Base-by-base conservation (phyloP, 2,113 vertebrate genomes). In the Sorex araneus region DNA sequence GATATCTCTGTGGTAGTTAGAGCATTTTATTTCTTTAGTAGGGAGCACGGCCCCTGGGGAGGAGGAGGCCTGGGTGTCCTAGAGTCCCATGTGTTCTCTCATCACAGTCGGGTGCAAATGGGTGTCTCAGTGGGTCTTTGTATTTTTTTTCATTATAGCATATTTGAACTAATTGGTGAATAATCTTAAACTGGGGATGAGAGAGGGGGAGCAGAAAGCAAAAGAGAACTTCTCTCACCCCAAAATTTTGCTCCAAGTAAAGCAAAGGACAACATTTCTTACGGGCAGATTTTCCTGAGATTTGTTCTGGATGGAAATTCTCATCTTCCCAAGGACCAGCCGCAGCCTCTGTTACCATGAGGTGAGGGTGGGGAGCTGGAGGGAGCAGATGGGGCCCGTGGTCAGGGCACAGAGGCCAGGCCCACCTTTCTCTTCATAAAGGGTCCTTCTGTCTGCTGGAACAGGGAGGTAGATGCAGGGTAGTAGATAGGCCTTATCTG, bases 101-200 rank as follows among this genome's bases (percentile, higher is more conserved):
- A 40, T 16, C 36, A 43, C 0, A 10, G 5, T 15, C 67, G 82
- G 32, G 45, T 84, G 70, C 36, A 77, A 34, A 11, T 43, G 67
- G 66, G 32, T 64, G 32, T 63, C 36, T 32, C 27, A 8, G 6
- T 34, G 25, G 54, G n/a, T 57, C 43, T 76, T 3, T 85, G 81
- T 71, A 60, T 81, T 74, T 81, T 87, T 67, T 74, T 67, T 77
- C 1, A 2, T 28, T 34, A 25, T 88, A 2, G 32, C 30, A 25
- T 88, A 74, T 83, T 88, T 89, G 28, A 89, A 93, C 50, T 34
- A 43, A 54, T 86, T 82, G 40, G 43, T 92, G 50, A 94, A 30
- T 89, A 79, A 73, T 50, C 4, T 83, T 63, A 87, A 81, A 47
- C 8, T 13, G 23, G 57, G 19, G 13, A 13, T 82, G 45, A 23